phyloP scores from a whole-genome alignment of 2,888 invertebrate genomes.

The Phorcus lineatus region DNA sequence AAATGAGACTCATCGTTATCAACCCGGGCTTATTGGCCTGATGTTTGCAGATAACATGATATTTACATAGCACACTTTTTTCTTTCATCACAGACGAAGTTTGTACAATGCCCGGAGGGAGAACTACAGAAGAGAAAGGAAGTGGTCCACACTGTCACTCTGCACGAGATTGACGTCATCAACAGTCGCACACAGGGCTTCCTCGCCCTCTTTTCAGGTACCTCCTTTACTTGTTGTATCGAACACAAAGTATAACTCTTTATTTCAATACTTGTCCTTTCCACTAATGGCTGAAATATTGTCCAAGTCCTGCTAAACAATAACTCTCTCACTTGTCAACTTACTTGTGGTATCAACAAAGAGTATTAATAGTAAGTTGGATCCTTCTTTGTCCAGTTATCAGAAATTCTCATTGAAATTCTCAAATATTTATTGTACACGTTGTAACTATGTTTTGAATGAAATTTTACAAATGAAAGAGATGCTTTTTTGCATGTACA shows the following conservation, averaged over 20 bases:
- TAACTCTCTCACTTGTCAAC: background rate
- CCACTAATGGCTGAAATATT: too few relatives aligned
- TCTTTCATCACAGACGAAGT: slow-evolving; percentile 79
- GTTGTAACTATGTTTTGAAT: too few relatives aligned
- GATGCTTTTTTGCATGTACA: too few relatives aligned
- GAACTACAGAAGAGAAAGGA: slow-evolving; percentile 98
- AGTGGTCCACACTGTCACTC: slow-evolving; percentile 95
- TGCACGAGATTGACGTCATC: slow-evolving; percentile 99
- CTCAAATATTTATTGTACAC: too few relatives aligned
- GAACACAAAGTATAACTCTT: too few relatives aligned
- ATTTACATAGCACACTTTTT: background rate
- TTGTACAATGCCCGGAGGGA: slow-evolving; percentile 98
- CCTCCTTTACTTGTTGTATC: background rate
- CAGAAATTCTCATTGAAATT: background rate
- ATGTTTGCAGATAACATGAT: background rate
- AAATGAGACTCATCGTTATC: too few relatives aligned
- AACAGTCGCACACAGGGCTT: slow-evolving; percentile 99
- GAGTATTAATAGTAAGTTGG: background rate
- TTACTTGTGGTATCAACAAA: background rate
- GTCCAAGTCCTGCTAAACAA: too few relatives aligned
- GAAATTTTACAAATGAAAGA: too few relatives aligned
- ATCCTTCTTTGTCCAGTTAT: background rate
- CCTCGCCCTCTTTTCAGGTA: slow-evolving; percentile 94
- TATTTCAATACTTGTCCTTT: too few relatives aligned
- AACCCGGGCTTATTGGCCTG: too few relatives aligned